A percentile compares a stretch with the other conserved stretches of the same genome.
phyloP scores from a whole-genome alignment of 2,888 invertebrate species.

The Orchesellides sinensis region DNA sequence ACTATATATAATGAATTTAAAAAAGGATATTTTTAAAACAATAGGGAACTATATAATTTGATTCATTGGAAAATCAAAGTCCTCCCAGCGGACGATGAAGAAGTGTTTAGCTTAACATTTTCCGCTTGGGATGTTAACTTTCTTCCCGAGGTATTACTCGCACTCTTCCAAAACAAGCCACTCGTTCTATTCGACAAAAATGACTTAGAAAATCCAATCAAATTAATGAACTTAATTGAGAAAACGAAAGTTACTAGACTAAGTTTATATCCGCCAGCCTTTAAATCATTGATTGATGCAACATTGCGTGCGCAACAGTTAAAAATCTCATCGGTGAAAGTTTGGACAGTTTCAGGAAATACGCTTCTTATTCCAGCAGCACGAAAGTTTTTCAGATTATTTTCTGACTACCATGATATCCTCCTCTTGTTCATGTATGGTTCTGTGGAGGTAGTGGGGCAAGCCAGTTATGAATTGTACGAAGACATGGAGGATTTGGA shows the following conservation, averaged over 20 bases:
- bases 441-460: constrained; percentile 13
- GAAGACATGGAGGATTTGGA: constrained; percentile 9
- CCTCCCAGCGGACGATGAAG: background rate
- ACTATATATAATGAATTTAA: too few relatives aligned
- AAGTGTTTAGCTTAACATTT: background rate
- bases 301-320: background rate
- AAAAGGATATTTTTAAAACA: too few relatives aligned
- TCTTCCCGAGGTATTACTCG: constrained; percentile 6
- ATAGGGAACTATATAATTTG: constrained; percentile 14
- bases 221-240: background rate
- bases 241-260: constrained; percentile 7
- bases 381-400: constrained; percentile 8
- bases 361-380: background rate
- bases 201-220: background rate
- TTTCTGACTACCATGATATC: background rate
- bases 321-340: background rate
- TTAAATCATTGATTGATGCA: background rate
- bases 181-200: background rate
- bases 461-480: constrained; percentile 27
- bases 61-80: constrained; percentile 33
- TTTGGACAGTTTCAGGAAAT: constrained; percentile 7
- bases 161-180: constrained; percentile 3
- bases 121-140: constrained; percentile 10
- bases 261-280: background rate
- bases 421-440: constrained; percentile 24